A percentile compares a stretch with the other conserved stretches of the same genome.
Evolutionary conservation across 2,888 invertebrate species (phyloP).

Genomic region (Amblyjoppa fuscipennis): DNA sequence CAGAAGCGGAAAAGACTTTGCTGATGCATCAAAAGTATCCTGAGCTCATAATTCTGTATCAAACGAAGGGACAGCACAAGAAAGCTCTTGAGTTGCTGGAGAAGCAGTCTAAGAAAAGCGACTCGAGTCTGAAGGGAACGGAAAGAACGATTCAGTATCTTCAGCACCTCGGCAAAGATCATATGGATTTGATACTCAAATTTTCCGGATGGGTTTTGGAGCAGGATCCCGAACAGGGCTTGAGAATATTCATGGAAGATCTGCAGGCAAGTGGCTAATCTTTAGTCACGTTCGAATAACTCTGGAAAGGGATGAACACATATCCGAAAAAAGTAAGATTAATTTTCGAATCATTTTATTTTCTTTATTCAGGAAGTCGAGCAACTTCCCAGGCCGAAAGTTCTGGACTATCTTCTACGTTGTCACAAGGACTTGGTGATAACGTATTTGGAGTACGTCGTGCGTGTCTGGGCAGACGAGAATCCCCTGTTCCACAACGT

Average conservation of each 20-base stretch:
- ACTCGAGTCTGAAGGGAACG: conserved; percentile 92
- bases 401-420: conserved; percentile 95
- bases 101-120: conserved; percentile 91
- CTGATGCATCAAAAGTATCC: conserved; percentile 95
- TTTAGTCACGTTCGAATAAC: not conserved
- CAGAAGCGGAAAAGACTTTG: conserved; percentile 96
- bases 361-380: conserved; percentile 90
- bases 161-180: conserved; percentile 92
- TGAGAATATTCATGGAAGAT: conserved; percentile 88
- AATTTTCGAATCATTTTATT: conserved; percentile 33
- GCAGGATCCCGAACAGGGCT: conserved; percentile 94
- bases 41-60: conserved; percentile 97
- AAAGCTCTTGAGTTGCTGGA: conserved; percentile 95
- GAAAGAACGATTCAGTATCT: conserved; percentile 96
- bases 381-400: conserved; percentile 93
- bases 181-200: conserved; percentile 96
- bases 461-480: conserved; percentile 95
- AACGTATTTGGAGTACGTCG: conserved; percentile 97
- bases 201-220: conserved; percentile 97
- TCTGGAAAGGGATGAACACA: not conserved
- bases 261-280: conserved; percentile 76
- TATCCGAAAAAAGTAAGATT: not conserved
- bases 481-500: conserved; percentile 96
- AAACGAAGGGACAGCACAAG: conserved; percentile 96
- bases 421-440: conserved; percentile 93